Percentiles rank a stretch among this genome's conserved stretches.
These are phyloP conservation scores for Galbula dea DNA, from an alignment of 2,113 vertebrate genomes.

Conservation along the genomic window DNA sequence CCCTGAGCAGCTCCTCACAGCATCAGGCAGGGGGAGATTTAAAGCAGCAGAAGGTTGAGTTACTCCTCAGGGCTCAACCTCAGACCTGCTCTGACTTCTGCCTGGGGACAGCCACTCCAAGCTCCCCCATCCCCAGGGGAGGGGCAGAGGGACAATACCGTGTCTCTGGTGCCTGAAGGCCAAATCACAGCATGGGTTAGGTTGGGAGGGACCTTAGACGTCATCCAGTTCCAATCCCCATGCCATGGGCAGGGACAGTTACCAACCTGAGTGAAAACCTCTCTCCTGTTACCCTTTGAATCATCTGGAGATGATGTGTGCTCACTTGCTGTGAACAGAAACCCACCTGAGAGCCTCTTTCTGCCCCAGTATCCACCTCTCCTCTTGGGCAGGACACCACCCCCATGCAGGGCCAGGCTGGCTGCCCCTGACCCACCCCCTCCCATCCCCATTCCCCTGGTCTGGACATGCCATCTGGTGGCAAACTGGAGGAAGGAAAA, in stretches of 20 bases:
- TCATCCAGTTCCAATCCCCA: not conserved
- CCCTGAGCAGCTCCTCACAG: not conserved
- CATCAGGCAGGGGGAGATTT: not conserved
- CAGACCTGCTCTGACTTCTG: not conserved
- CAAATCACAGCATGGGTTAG: not conserved
- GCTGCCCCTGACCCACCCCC: not conserved
- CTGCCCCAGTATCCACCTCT: not conserved
- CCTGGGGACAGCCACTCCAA: fast-evolving
- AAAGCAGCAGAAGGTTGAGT: not conserved
- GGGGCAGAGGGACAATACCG: not conserved
- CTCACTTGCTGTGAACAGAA: not conserved
- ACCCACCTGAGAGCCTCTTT: not conserved
- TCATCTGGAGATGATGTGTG: not conserved
- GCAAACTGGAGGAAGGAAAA: not conserved
- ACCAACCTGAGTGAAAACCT: not conserved
- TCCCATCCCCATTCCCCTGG: not conserved
- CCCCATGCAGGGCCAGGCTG: not conserved
- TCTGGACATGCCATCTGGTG: conserved; percentile 65
- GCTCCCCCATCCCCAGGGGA: too few relatives aligned
- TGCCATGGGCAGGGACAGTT: not conserved
- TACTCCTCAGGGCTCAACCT: fast-evolving
- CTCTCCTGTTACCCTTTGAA: not conserved
- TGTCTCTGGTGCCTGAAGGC: not conserved
- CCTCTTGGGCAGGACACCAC: not conserved
- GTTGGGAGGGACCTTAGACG: not conserved